Evolutionary conservation across 2,113 vertebrate species (phyloP).

Genomic region (Marmota flaviventris): DNA sequence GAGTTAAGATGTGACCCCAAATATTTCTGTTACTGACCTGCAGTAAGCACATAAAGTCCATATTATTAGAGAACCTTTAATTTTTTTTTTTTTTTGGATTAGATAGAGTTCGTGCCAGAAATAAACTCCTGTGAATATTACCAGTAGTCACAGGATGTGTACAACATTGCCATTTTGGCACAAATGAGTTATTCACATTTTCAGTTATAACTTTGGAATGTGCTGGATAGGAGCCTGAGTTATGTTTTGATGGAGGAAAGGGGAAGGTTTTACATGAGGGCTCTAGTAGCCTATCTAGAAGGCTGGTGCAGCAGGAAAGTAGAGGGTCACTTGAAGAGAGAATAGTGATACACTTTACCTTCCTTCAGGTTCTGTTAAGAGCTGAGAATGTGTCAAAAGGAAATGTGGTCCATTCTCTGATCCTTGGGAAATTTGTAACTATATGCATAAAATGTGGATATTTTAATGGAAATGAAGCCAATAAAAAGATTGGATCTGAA

Average conservation of each 20-base stretch:
- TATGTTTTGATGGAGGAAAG: not conserved
- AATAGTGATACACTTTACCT: not conserved
- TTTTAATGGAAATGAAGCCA: conserved; percentile 36
- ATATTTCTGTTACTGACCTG: not conserved
- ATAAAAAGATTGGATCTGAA: conserved; percentile 2
- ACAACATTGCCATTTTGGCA: not conserved
- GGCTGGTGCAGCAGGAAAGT: not conserved
- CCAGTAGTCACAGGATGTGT: not conserved
- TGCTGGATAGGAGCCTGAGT: not conserved
- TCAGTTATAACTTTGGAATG: not conserved
- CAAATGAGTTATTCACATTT: conserved; percentile 1
- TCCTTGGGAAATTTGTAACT: not conserved
- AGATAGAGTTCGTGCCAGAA: not conserved
- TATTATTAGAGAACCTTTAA: not conserved
- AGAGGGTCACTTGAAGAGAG: not conserved
- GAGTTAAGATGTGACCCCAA: not conserved
- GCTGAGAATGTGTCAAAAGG: not conserved
- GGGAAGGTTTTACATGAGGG: not conserved
- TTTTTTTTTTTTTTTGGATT: not conserved
- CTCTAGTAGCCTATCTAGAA: not conserved
- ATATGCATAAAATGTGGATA: not conserved
- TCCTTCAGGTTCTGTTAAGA: not conserved
- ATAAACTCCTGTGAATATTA: not conserved
- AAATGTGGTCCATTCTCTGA: not conserved
- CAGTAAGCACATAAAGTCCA: not conserved